Evolutionary conservation across 1,140 invertebrate species (phyloP).

Genomic region (Sminthurinus signatus): DNA sequence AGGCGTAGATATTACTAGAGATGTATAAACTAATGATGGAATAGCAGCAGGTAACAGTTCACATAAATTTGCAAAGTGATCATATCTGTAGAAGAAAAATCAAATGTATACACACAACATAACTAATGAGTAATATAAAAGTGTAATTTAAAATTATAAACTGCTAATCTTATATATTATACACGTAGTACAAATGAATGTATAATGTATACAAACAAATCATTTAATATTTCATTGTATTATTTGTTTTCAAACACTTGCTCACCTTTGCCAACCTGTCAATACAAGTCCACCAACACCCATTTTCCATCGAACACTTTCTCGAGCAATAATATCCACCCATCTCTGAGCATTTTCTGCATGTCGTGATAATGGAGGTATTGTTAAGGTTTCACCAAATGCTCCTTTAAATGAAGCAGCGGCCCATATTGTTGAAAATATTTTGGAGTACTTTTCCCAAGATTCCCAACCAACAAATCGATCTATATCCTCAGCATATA

Average conservation of each 20-base stretch:
- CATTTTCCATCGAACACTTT: conserved; percentile 53
- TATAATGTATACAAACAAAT: no score
- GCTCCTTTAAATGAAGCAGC: conserved; percentile 87
- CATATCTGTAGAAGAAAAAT: conserved; percentile 57
- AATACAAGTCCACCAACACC: conserved; percentile 52
- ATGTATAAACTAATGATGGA: conserved; percentile 57
- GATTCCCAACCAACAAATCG: conserved; percentile 53
- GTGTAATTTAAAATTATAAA: no score
- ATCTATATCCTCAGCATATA: conserved; percentile 59
- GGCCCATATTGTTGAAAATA: conserved; percentile 87
- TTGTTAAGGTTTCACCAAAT: conserved; percentile 66
- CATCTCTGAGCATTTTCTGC: conserved; percentile 66
- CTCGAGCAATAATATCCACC: conserved; percentile 58
- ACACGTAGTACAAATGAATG: no score
- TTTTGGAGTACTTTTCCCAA: conserved; percentile 71
- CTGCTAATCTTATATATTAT: no score
- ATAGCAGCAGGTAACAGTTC: conserved; percentile 80
- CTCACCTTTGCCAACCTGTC: conserved; percentile 34
- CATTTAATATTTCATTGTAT: no score
- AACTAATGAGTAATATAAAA: no score
- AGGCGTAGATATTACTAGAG: conserved; percentile 27
- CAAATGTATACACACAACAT: no score
- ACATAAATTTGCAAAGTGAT: conserved; percentile 87
- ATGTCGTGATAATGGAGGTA: conserved; percentile 57
- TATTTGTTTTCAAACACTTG: no score